Base-by-base conservation (phyloP, 2,888 invertebrate species). In the Villa cingulata region DNA sequence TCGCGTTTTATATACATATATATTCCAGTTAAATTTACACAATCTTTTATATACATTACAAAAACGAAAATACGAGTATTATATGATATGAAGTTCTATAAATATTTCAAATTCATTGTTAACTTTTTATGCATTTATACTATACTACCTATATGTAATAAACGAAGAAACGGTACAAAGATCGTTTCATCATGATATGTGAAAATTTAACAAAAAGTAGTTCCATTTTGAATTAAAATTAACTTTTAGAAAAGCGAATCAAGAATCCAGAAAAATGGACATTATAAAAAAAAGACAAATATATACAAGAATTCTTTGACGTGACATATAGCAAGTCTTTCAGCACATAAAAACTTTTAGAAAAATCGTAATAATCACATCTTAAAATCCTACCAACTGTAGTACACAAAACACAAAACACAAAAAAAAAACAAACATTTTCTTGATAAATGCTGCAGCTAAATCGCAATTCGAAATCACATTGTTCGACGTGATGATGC, bases 401-500 rank as follows among this genome's bases (percentile, higher is more conserved):
- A 34, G n/a, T 34, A 34, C 12, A 34, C n/a, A 34, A 9, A 34
- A 15, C 4, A 15, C 12, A 15, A 34, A 15, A 34, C 12, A 34
- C n/a, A 34, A 15, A n/a, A n/a, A n/a, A n/a, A n/a, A n/a, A n/a
- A n/a, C n/a, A n/a, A n/a, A n/a, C n/a, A n/a, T n/a, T n/a, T n/a
- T 34, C 3, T 10, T 34, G 12, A 34, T 34, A 34, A 34, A 34
- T 34, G 34, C n/a, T 34, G 12, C 23, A 34, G 5, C 5, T 34
- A 34, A 15, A 15, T 15, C 34, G n/a, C 34, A 15, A 15, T 34
- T 34, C 40, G 36, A 43, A 43, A 43, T 44, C 43, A 40, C 36
- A 43, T 44, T 48, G 39, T 48, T 23, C 39, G 40, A 32, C 37
- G 37, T 41, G 41, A 45, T 48, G 45, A 45, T 45, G 37, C 45